Evolutionary conservation across 2,113 vertebrate species (phyloP).

Genomic region (Gnathonemus longibarbis): DNA sequence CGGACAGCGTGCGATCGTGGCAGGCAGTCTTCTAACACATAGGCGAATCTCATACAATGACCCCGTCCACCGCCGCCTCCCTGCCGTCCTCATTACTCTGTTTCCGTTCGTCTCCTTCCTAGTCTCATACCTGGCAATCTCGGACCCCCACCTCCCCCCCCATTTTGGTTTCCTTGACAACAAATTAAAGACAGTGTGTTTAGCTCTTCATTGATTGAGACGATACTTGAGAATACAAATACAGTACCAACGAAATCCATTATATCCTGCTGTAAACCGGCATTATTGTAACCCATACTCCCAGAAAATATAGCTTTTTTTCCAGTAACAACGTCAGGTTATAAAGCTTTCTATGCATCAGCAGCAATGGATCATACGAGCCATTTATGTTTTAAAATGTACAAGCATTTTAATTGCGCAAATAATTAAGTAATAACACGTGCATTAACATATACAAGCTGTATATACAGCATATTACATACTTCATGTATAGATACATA

Average conservation of each 20-base stretch:
- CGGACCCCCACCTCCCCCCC: constrained; percentile 8
- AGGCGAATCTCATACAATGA: constrained; percentile 16
- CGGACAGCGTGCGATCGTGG: neutral
- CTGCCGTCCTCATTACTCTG: neutral
- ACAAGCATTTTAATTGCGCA: neutral
- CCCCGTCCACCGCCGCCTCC: constrained; percentile 9
- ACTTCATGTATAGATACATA: neutral
- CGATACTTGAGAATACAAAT: neutral
- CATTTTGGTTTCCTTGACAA: constrained; percentile 58
- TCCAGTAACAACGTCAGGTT: neutral
- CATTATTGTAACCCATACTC: neutral
- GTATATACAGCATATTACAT: neutral
- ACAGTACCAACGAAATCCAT: neutral
- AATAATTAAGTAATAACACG: neutral
- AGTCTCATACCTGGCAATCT: neutral
- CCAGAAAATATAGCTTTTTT: neutral
- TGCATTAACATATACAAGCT: neutral
- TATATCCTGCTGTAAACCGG: neutral
- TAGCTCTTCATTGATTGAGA: neutral
- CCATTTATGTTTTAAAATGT: neutral
- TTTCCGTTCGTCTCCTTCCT: constrained; percentile 13
- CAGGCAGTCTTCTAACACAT: neutral
- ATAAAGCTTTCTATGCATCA: neutral
- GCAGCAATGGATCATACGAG: neutral
- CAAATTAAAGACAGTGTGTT: constrained; percentile 36